Evolutionary conservation across 2,797 vertebrate genomes (phyloP).

Genomic region (Pseudochirops cupreus): DNA sequence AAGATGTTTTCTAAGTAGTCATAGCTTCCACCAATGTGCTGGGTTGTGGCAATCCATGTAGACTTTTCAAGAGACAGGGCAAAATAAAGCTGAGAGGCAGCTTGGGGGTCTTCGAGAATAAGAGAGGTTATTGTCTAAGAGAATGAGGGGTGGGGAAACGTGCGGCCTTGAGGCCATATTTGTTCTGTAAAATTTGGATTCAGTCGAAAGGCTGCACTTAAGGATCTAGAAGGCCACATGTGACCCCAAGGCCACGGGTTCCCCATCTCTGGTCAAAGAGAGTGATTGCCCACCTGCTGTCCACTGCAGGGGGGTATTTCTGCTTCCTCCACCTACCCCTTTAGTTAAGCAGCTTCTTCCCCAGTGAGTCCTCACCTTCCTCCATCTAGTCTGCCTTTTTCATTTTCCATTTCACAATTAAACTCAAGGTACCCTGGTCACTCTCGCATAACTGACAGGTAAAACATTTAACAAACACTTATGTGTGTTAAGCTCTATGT

Average conservation of each 20-base stretch:
- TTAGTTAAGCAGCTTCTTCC: not conserved
- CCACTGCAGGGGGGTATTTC: not conserved
- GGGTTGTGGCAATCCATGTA: not conserved
- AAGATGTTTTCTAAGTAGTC: not conserved
- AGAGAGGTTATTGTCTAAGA: not conserved
- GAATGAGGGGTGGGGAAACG: not conserved
- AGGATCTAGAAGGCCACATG: no score
- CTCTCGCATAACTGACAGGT: not conserved
- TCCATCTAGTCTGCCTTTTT: not conserved
- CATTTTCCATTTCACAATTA: not conserved
- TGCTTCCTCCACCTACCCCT: not conserved
- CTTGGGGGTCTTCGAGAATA: accelerated
- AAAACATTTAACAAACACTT: not conserved
- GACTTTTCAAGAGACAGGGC: not conserved
- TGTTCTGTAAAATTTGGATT: no score
- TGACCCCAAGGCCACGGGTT: no score
- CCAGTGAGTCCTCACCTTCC: not conserved
- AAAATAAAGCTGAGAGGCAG: not conserved
- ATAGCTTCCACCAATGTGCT: not conserved
- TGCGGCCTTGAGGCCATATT: no score
- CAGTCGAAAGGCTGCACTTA: no score
- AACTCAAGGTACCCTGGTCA: not conserved
- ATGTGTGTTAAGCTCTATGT: not conserved
- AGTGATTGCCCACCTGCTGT: not conserved
- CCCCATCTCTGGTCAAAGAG: not conserved